These are phyloP conservation scores for Hyperopisus bebe DNA, from an alignment of 2,113 vertebrate species.

Conservation along the genomic window DNA sequence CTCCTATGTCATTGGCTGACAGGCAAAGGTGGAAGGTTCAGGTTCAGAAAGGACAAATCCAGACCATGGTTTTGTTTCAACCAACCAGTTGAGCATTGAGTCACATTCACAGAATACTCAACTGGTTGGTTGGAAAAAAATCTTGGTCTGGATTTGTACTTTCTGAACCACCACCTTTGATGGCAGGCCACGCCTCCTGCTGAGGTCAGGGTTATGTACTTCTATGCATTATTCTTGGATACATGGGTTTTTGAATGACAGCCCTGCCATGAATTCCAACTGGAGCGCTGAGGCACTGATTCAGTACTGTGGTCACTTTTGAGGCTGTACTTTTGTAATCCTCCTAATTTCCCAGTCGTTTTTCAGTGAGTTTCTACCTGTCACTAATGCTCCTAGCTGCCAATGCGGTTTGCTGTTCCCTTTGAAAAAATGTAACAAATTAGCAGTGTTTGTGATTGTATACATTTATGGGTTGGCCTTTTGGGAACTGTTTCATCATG, in stretches of 20 bases:
- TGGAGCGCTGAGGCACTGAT: not conserved
- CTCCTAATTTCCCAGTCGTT: not conserved
- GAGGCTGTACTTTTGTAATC: not conserved
- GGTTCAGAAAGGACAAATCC: not conserved
- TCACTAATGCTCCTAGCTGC: not conserved
- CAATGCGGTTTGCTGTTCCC: not conserved
- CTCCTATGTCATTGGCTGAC: not conserved
- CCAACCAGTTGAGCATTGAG: not conserved
- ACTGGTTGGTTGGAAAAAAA: not conserved
- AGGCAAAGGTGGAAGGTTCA: not conserved
- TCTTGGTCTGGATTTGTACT: not conserved
- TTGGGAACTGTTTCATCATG: not conserved
- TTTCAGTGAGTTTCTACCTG: not conserved
- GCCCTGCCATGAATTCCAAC: not conserved
- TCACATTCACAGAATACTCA: not conserved
- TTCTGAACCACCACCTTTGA: not conserved
- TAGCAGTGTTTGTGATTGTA: not conserved
- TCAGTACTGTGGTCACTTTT: not conserved
- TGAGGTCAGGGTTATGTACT: not conserved
- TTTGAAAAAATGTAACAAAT: not conserved
- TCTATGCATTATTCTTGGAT: not conserved
- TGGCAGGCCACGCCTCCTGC: not conserved
- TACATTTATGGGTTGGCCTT: not conserved
- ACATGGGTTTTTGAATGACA: not conserved
- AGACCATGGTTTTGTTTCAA: not conserved